A percentile compares a stretch with the other conserved stretches of the same genome.
Conservation (phyloP, 2,113 vertebrate species). For the Trogon surrucura region DNA sequence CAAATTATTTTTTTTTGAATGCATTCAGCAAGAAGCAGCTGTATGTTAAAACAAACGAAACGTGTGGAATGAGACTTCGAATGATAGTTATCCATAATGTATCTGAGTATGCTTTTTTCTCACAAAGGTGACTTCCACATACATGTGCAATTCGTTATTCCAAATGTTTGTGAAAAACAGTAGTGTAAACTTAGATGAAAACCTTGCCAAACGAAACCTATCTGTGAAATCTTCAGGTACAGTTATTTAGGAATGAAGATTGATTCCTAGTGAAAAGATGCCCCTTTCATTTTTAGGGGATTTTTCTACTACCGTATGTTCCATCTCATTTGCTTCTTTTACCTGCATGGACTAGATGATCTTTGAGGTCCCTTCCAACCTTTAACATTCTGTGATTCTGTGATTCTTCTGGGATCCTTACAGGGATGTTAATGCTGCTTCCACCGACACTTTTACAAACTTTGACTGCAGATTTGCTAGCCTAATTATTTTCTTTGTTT, state of each 20-base stretch:
- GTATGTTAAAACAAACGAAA: not conserved
- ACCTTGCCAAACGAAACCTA: not conserved
- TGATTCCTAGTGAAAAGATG: not conserved
- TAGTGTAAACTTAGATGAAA: not conserved
- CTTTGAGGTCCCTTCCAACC: too few species aligned
- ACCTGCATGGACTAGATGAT: too few species aligned
- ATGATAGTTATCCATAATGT: not conserved
- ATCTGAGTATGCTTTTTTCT: not conserved
- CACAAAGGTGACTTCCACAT: not conserved
- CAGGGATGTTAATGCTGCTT: not conserved
- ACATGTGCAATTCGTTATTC: not conserved
- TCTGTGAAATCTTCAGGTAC: not conserved
- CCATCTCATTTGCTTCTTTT: not conserved
- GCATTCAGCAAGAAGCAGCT: not conserved
- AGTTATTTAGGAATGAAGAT: not conserved
- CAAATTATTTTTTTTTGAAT: not conserved
- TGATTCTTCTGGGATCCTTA: not conserved
- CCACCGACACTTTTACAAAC: not conserved
- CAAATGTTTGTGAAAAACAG: not conserved
- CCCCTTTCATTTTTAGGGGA: not conserved
- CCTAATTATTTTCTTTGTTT: not conserved
- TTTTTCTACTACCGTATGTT: not conserved
- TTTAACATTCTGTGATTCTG: too few species aligned
- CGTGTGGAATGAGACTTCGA: not conserved
- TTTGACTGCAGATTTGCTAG: not conserved